A percentile compares a stretch with the other conserved stretches of the same genome.
Evolutionary conservation across 2,797 vertebrate species (phyloP).

Genomic region (Gymnocypris eckloni): DNA sequence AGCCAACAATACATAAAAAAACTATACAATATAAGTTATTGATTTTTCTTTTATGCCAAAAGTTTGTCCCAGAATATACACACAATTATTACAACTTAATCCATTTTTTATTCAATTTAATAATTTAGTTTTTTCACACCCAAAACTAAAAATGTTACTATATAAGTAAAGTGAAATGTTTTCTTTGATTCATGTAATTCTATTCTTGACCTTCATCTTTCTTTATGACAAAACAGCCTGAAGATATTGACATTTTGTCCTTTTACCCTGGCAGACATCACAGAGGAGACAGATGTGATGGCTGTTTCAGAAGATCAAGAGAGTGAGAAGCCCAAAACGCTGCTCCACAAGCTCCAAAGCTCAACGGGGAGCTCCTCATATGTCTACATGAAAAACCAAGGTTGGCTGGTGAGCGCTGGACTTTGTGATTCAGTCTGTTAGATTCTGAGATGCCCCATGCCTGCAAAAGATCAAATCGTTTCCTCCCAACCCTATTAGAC

Average conservation of each 20-base stretch:
- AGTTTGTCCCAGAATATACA: too few relatives aligned
- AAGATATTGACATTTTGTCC: constrained; percentile 36
- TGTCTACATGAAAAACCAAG: constrained; percentile 63
- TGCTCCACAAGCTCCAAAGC: constrained; percentile 61
- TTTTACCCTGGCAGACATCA: constrained; percentile 42
- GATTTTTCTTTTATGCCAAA: too few relatives aligned
- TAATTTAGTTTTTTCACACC: neutral
- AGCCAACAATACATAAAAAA: too few relatives aligned
- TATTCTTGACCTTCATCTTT: neutral
- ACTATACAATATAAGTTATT: too few relatives aligned
- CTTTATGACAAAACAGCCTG: constrained; percentile 6
- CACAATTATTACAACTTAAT: neutral
- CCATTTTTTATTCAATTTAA: neutral
- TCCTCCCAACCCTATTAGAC: constrained; percentile 67
- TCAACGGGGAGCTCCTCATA: constrained; percentile 47
- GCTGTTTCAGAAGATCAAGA: constrained; percentile 58
- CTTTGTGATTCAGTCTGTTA: constrained; percentile 63
- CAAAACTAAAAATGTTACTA: neutral
- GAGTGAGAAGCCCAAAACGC: constrained; percentile 56
- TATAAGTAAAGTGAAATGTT: neutral
- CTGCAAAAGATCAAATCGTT: constrained; percentile 71
- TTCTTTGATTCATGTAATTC: neutral
- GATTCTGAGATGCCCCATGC: constrained; percentile 67
- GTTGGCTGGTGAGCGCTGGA: constrained; percentile 61
- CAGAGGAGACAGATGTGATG: constrained; percentile 61